Evolutionary conservation across 2,113 vertebrate genomes (phyloP), one percentile per base, ranked within the genome.

Genomic region (Lipophrys pholis): DNA sequence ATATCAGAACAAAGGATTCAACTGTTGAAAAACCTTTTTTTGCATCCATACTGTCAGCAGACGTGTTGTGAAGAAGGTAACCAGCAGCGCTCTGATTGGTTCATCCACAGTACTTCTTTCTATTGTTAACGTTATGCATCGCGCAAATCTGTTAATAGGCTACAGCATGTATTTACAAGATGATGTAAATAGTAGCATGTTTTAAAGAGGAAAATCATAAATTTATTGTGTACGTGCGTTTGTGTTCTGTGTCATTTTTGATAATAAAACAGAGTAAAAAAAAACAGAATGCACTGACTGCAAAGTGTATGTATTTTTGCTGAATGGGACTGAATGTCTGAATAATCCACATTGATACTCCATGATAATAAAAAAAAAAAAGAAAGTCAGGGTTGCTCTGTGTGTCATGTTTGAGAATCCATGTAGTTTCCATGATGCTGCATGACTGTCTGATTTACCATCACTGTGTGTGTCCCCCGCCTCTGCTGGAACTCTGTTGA

Each of bases 141-240:
- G 43, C 78, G 62, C 83, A 77, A 64, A 88, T 78, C 75, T 94
- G 87, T 43, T 91, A 89, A 83, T 94, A 89, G 54, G 84, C 88
- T 83, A 92, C 84, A 94, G 96, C 97, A 97, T 96, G 96, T 85
- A 90, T 76, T 87, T 90, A 93, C 87, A 91, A 90, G 60, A 87
- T 57, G 78, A 82, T 93, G 94, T 96, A 96, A 90, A 95, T 90
- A 96, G 93, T 83, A 87, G 96, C 97, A 97, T 96, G 97, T 94
- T 90, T 94, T 91, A 87, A 93, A 91, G 85, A 89, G 82, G 80
- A 91, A 30, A 30, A 87, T 74, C 84, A 92, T 88, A 75, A 91
- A 82, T 90, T 87, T 90, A 90, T 90, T 92, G 91, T 94, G 90
- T 92, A 88, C 73, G 86, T 93, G 92, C 91, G 86, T 92, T 90